phyloP scores from a whole-genome alignment of 2,888 invertebrate species.

The Lasioglossum oenotherae region DNA sequence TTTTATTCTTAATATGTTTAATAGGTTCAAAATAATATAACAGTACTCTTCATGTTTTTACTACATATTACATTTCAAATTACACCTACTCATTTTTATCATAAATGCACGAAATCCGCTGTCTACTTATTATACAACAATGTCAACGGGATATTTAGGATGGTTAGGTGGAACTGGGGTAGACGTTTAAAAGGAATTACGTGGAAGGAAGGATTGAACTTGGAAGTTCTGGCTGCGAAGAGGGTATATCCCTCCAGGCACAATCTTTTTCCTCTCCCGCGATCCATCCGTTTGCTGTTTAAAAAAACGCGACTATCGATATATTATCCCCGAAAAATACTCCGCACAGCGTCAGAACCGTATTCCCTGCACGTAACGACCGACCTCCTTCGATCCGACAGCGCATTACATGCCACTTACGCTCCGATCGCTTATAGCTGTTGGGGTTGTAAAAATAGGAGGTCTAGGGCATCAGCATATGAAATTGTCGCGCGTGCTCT shows the following conservation, averaged over 20 bases:
- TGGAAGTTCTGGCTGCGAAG: neutral
- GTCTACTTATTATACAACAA: neutral
- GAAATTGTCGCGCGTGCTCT: slow-evolving; percentile 8
- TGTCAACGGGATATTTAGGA: neutral
- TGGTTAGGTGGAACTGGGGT: neutral
- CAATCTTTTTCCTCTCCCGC: neutral
- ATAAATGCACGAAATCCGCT: too few relatives aligned
- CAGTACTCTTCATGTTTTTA: too few relatives aligned
- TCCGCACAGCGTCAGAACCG: slow-evolving; percentile 25
- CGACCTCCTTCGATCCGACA: slow-evolving; percentile 56
- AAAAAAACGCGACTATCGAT: slow-evolving; percentile 25
- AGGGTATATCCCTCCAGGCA: neutral
- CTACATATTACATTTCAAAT: too few relatives aligned
- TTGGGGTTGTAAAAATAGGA: slow-evolving; percentile 29
- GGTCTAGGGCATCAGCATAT: neutral
- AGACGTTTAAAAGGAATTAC: neutral
- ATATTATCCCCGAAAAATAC: slow-evolving; percentile 35
- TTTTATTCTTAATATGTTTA: too few relatives aligned
- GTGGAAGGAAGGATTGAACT: neutral
- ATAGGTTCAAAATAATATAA: too few relatives aligned
- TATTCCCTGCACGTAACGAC: slow-evolving; percentile 47
- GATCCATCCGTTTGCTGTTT: neutral
- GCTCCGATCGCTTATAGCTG: slow-evolving; percentile 28
- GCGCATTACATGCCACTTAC: slow-evolving; percentile 44
- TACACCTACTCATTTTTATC: too few relatives aligned